Evolutionary conservation across 2,113 vertebrate genomes (phyloP), one percentile per base, ranked within the genome.

Genomic region (Fregata magnificens): DNA sequence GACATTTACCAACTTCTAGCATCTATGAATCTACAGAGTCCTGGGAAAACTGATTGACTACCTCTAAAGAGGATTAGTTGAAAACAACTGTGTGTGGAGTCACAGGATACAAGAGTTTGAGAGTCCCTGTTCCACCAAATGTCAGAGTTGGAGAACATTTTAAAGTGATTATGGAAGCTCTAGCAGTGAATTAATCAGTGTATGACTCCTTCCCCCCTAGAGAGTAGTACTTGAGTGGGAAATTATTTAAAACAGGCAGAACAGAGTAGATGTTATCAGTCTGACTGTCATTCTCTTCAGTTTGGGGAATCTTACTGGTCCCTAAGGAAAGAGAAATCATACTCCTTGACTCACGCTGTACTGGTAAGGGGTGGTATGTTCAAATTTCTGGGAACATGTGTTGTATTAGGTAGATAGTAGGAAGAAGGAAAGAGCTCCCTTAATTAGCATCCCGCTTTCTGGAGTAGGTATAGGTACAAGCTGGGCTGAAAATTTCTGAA

Each of bases 211-310:
- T 77, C 20, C 16, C 28, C 47, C 42, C 38, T 0, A 81, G 69
- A 93, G 55, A 94, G 14, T 65, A 87, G 32, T 42, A 73, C 47
- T 70, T 90, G 56, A 86, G 67, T 93, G 58, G 82, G n/a, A 82
- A 94, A 94, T 91, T 77, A 90, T 79, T 95, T 94, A 79, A 73
- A 97, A 71, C 34, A 70, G 42, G 63, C 25, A 72, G 82, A 94
- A 81, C 8, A 93, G 42, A 87, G 49, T 74, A 91, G 66, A 92
- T 93, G 88, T 88, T 93, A 95, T 86, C 89, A 96, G 94, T 96
- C 90, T 95, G 95, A 92, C 69, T 97, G 93, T 94, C 90, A 97
- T 94, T 95, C 91, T 90, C 53, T 86, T 93, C 95, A 49, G 71
- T 95, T 86, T 93, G 59, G 82, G 70, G 80, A 95, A 92, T 93